Percentiles rank a stretch among this genome's conserved stretches.
Conservation (phyloP, 2,888 invertebrate species). For the Oscheius myriophilus region DNA sequence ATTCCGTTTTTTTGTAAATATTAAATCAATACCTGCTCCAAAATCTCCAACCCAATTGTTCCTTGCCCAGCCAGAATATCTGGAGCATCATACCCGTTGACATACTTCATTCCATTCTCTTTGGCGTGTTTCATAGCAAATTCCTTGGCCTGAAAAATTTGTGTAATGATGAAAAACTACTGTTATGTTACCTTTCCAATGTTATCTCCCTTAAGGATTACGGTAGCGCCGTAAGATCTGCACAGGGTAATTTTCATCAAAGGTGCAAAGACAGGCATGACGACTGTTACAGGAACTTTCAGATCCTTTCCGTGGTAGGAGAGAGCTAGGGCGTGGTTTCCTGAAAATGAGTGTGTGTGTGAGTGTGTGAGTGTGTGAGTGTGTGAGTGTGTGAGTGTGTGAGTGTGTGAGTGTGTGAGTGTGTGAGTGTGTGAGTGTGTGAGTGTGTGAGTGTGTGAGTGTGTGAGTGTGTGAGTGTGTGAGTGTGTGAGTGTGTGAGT, state of each 20-base stretch:
- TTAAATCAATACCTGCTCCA: slow-evolving; percentile 79
- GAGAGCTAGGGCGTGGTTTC: slow-evolving; percentile 89
- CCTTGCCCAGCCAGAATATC: slow-evolving; percentile 95
- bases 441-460: too few species aligned
- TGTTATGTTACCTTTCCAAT: slow-evolving; percentile 37
- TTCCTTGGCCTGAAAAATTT: slow-evolving; percentile 79
- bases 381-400: too few species aligned
- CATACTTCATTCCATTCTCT: slow-evolving; percentile 81
- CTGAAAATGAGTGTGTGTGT: slow-evolving; percentile 74
- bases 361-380: too few species aligned
- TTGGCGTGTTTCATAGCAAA: slow-evolving; percentile 82
- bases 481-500: too few species aligned
- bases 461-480: too few species aligned
- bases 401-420: too few species aligned
- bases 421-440: too few species aligned
- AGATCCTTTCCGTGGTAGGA: slow-evolving; percentile 83
- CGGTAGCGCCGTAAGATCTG: slow-evolving; percentile 84
- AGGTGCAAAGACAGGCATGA: slow-evolving; percentile 94
- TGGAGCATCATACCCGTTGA: slow-evolving; percentile 94
- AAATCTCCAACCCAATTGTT: slow-evolving; percentile 89
- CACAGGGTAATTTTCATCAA: slow-evolving; percentile 94
- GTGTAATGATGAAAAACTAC: background rate
- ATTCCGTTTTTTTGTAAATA: background rate
- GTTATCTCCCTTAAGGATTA: slow-evolving; percentile 78
- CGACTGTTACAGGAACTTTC: slow-evolving; percentile 81